Base-by-base conservation (phyloP, 2,888 invertebrate genomes). In the Folsomia manolachei region DNA sequence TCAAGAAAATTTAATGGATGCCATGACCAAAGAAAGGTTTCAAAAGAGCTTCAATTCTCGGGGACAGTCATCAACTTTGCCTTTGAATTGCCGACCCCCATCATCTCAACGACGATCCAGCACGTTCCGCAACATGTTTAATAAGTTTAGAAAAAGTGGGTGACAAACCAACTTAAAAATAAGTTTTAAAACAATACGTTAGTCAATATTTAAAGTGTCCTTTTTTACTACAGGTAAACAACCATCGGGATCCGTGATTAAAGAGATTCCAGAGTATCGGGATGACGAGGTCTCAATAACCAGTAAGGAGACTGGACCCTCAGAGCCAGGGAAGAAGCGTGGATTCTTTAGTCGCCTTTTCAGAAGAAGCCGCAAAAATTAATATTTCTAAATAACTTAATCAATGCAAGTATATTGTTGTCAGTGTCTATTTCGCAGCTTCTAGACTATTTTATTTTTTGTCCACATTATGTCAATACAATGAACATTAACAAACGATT, bases 81-180 rank as follows among this genome's bases (percentile, higher is more conserved):
- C 79, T n/a, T 66, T 78, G 11, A 79, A 79, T 69, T 76, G 78
- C 61, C 69, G 78, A 63, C 76, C 79, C 69, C 79, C 79, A 14
- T 68, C 77, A 19, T 70, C 72, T 26, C 52, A 75, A 70, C 68
- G 78, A 52, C 74, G 75, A 56, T 76, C 75, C 71, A 65, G 71
- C 67, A 78, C 80, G 27, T 75, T 80, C 61, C 71, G 80, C 63
- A 80, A 80, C 64, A 80, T 80, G 77, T 77, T 80, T 72, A 80
- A 75, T 70, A 79, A 78, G 69, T 78, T 80, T 64, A 73, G 78
- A 69, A 75, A 73, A 74, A 78, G 77, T 74, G 76, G 78, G 72
- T 69, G 53, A 26, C n/a, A 62, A 25, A 7, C 7, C 62, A 23
- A 69, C 27, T 69, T 21, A 2, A 27, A 11, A 27, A 19, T 53